These are phyloP conservation scores for Bombus soroeensis DNA, from an alignment of 1,140 invertebrate species.

Conservation along the genomic window DNA sequence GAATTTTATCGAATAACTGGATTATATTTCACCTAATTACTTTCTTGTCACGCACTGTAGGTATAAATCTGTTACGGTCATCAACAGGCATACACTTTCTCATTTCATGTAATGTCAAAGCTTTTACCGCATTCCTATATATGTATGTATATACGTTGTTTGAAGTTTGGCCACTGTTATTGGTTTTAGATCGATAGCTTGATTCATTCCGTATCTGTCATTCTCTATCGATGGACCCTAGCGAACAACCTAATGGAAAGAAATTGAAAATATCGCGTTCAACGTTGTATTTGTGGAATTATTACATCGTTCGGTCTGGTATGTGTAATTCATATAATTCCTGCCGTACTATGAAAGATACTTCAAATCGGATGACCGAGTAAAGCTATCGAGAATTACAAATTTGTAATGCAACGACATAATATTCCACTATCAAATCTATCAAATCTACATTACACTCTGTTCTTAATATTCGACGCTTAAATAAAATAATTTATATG, in stretches of 20 bases:
- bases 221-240: background rate
- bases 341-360: background rate
- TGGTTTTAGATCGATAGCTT: background rate
- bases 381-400: background rate
- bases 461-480: background rate
- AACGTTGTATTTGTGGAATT: background rate
- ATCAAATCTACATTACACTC: background rate
- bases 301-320: background rate
- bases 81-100: no score
- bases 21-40: background rate
- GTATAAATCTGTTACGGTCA: background rate
- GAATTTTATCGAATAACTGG: background rate
- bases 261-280: background rate
- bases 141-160: no score
- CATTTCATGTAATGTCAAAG: no score
- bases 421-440: no score
- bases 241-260: background rate
- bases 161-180: no score
- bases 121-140: no score
- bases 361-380: background rate
- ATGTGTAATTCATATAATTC: background rate
- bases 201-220: background rate
- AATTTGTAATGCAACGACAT: background rate
- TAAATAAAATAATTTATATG: background rate
- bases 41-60: background rate